Evolutionary conservation across 2,797 vertebrate genomes (phyloP).

Genomic region (Pygocentrus nattereri): DNA sequence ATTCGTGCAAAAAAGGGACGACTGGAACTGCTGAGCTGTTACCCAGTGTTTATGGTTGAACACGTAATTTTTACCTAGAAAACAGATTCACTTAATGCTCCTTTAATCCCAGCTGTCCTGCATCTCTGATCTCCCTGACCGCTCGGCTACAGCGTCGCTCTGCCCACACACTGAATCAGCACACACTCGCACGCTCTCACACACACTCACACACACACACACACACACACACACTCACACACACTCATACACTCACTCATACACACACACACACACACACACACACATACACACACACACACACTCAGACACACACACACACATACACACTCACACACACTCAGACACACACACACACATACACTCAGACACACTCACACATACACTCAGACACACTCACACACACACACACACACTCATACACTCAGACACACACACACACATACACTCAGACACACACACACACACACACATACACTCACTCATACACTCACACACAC

Average conservation of each 20-base stretch:
- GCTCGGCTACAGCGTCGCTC: background rate
- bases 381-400: background rate
- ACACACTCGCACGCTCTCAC: background rate
- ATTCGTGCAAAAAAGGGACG: constrained; percentile 53
- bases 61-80: constrained; percentile 64
- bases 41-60: constrained; percentile 67
- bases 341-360: background rate
- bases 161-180: constrained; percentile 22
- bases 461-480: too few species aligned
- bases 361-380: background rate
- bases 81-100: constrained; percentile 46
- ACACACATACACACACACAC: background rate
- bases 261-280: background rate
- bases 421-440: background rate
- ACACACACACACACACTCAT: background rate
- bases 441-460: background rate
- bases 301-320: background rate
- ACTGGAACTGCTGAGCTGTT: constrained; percentile 57
- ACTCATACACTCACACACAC: background rate
- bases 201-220: constrained; percentile 5
- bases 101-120: constrained; percentile 54
- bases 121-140: constrained; percentile 46
- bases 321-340: too few species aligned
- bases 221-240: background rate
- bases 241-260: background rate